These are phyloP conservation scores for Augiades crinisus DNA, from an alignment of 2,888 invertebrate genomes.

Conservation along the genomic window DNA sequence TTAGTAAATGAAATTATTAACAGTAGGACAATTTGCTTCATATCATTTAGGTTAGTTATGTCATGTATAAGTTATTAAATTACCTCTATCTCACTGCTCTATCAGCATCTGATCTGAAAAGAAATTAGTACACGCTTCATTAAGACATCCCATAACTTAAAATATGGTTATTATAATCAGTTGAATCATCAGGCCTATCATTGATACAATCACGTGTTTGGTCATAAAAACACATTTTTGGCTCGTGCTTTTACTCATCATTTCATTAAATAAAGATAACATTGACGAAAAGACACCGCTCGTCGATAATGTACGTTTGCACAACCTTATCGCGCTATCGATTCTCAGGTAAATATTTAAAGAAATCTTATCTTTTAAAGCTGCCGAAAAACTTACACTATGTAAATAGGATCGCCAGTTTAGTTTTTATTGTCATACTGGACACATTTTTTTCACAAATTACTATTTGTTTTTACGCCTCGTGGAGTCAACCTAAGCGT, in stretches of 20 bases:
- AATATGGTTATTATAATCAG: not conserved
- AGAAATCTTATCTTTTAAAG: conserved; percentile 17
- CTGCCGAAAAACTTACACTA: conserved; percentile 6
- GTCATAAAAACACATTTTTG: conserved; percentile 26
- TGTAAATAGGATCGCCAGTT: too few species aligned
- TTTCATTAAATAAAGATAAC: not conserved
- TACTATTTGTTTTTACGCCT: too few species aligned
- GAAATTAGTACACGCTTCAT: too few species aligned
- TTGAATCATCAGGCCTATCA: conserved; percentile 24
- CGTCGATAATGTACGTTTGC: not conserved
- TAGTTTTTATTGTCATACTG: too few species aligned
- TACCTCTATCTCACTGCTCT: too few species aligned
- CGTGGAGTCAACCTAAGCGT: too few species aligned
- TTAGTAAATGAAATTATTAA: too few species aligned
- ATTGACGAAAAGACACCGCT: not conserved
- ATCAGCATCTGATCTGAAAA: conserved; percentile 18
- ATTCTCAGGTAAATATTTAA: conserved; percentile 8
- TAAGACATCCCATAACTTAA: conserved; percentile 18
- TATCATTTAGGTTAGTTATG: too few species aligned
- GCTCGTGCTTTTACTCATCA: conserved; percentile 25
- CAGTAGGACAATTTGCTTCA: too few species aligned
- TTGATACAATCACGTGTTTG: conserved; percentile 25
- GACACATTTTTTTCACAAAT: too few species aligned
- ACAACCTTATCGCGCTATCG: conserved; percentile 10
- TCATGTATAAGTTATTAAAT: too few species aligned